Evolutionary conservation across 2,797 vertebrate genomes (phyloP).

Genomic region (Pachyuromys duprasi): DNA sequence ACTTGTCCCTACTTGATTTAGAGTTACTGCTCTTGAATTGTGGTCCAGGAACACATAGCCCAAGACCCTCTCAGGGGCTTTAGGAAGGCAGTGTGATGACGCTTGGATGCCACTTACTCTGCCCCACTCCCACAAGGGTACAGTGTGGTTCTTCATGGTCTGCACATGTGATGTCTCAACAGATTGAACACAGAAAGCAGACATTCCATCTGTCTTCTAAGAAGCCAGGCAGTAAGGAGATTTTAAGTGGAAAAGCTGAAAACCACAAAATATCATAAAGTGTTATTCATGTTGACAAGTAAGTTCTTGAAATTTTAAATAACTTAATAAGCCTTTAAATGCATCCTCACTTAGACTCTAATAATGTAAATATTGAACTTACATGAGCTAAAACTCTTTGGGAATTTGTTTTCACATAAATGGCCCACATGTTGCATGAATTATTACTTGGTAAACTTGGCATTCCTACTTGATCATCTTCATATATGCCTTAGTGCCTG

Average conservation of each 20-base stretch:
- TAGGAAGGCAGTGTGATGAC: background rate
- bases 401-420: background rate
- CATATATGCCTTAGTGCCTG: background rate
- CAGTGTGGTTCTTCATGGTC: background rate
- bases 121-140: background rate
- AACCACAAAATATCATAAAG: background rate
- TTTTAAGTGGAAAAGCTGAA: background rate
- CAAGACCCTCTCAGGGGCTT: background rate
- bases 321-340: background rate
- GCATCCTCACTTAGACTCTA: slow-evolving; percentile 8
- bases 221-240: background rate
- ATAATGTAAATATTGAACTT: slow-evolving; percentile 21
- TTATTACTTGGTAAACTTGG: slow-evolving; percentile 26
- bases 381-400: background rate
- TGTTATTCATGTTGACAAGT: background rate
- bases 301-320: background rate
- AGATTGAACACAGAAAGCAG: background rate
- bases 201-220: background rate
- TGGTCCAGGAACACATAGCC: background rate
- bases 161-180: background rate
- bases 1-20: background rate
- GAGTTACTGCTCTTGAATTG: background rate
- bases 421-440: background rate
- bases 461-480: too few relatives aligned
- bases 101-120: background rate